Percentiles rank a stretch among this genome's conserved stretches.
Evolutionary conservation across 2,797 vertebrate genomes (phyloP).

Genomic region (Craterocephalus amniculus): DNA sequence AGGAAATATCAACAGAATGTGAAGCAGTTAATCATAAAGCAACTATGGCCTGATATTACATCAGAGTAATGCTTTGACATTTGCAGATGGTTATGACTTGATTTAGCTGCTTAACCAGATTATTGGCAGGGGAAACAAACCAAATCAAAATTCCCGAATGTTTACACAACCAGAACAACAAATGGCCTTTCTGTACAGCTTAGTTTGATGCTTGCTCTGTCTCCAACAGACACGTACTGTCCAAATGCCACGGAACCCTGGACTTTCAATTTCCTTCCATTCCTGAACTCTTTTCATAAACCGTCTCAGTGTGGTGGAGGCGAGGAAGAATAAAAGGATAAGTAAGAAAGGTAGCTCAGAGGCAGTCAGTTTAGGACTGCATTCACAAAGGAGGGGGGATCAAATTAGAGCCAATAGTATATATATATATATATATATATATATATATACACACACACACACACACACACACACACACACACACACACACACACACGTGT

Average conservation of each 20-base stretch:
- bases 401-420: slow-evolving; percentile 52
- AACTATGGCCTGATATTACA: slow-evolving; percentile 12
- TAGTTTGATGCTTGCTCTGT: slow-evolving; percentile 33
- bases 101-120: slow-evolving; percentile 18
- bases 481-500: too few relatives aligned
- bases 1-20: slow-evolving; percentile 16
- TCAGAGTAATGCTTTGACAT: slow-evolving; percentile 23
- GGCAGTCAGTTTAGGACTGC: slow-evolving; percentile 43
- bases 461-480: slow-evolving; percentile 1
- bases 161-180: slow-evolving; percentile 52
- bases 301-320: slow-evolving; percentile 53
- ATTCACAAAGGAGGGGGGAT: slow-evolving; percentile 49
- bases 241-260: slow-evolving; percentile 55
- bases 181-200: slow-evolving; percentile 59
- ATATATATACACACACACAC: slow-evolving; percentile 10
- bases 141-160: slow-evolving; percentile 17
- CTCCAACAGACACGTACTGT: slow-evolving; percentile 57
- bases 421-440: slow-evolving; percentile 20
- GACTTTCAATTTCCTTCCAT: slow-evolving; percentile 59
- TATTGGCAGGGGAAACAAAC: slow-evolving; percentile 35
- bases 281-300: slow-evolving; percentile 70
- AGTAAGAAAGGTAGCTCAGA: slow-evolving; percentile 62
- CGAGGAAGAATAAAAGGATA: slow-evolving; percentile 51
- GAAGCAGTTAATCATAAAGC: slow-evolving; percentile 19
- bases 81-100: slow-evolving; percentile 21